Base-by-base conservation (phyloP, 2,888 invertebrate genomes). In the Lottia scabra region DNA sequence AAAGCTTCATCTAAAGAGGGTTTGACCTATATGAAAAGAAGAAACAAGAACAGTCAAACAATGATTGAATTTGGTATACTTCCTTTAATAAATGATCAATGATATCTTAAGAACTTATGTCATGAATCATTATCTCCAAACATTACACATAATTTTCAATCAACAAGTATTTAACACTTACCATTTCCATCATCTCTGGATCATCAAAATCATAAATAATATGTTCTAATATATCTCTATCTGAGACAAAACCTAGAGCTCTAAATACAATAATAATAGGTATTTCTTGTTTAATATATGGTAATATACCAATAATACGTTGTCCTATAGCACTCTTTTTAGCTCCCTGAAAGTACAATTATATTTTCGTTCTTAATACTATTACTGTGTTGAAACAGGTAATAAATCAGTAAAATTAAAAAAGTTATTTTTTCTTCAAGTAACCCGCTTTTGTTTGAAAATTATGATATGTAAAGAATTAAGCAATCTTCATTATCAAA, bases 141-240 rank as follows among this genome's bases (percentile, higher is more conserved):
- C n/a, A n/a, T n/a, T n/a, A n/a, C n/a, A n/a, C n/a, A n/a, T n/a
- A n/a, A n/a, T n/a, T n/a, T n/a, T 46, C 13, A 30, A 15, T 3
- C 3, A 13, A 5, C 2, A 30, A 30, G 30, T 30, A 38, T 38
- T 38, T 19, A 8, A 64, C 23, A 19, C 84, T 78, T 80, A 91
- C 98, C 98, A 99, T 99, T 93, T 99, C 99, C 99, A 99, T 99
- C 98, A 99, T 99, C 92, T 99, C 99, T 10, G 98, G 99, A 91
- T 99, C 99, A 90, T 99, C 98, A 91, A 99, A 99, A 89, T 99
- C 99, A 89, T 99, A 99, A 85, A 99, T 99, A 77, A 99, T 99
- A 87, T 99, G 99, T 88, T 99, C 99, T 27, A 99, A 92, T 85
- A 99, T 99, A 91, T 99, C 99, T 86, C 99, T 93, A 91, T 99